Base-by-base conservation (phyloP, 2,888 invertebrate species). In the Gastracanthus pulcherrimus region DNA sequence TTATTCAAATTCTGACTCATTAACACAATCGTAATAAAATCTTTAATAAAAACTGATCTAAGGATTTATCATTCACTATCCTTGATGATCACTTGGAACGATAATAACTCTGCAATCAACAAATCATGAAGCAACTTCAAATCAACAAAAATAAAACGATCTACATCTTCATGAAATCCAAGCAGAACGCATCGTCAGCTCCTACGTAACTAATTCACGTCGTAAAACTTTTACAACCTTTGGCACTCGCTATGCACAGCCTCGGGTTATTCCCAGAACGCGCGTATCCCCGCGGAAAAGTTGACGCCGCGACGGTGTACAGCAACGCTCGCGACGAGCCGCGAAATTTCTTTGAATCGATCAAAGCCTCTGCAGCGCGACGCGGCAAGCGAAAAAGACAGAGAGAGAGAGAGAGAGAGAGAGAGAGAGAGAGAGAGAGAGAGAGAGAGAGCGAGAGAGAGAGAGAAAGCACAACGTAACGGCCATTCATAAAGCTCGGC, bases 401-500 rank as follows among this genome's bases (percentile, higher is more conserved):
- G 26, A 36, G 23, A 13, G 4, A 3, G 16, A 19, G 19, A 19
- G 19, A 41, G n/a, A 29, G 58, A 66, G 55, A 55, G 69, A 23
- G 23, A 26, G 71, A 71, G 26, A 71, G 16, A 4, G 13, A n/a
- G n/a, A n/a, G n/a, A n/a, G n/a, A n/a, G n/a, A n/a, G 16, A 48
- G 26, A 36, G 23, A 13, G 4, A 3, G 16, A 19, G 19, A 19
- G 19, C 29, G n/a, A 29, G 58, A 66, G 55, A 55, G 69, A 23
- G 23, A 26, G 71, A 71, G 26, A 71, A 7, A 4, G 13, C 11
- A 19, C 16, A 16, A n/a, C 64, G 74, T 31, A 62, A 45, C 69
- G 19, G 80, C 38, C 48, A 80, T 80, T 74, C 60, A 80, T 74
- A 75, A 69, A 62, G 60, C 74, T 75, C 48, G 69, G 23, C 29